Evolutionary conservation across 2,888 invertebrate species (phyloP), one percentile per base, ranked within the genome.

Genomic region (Spodoptera picta): DNA sequence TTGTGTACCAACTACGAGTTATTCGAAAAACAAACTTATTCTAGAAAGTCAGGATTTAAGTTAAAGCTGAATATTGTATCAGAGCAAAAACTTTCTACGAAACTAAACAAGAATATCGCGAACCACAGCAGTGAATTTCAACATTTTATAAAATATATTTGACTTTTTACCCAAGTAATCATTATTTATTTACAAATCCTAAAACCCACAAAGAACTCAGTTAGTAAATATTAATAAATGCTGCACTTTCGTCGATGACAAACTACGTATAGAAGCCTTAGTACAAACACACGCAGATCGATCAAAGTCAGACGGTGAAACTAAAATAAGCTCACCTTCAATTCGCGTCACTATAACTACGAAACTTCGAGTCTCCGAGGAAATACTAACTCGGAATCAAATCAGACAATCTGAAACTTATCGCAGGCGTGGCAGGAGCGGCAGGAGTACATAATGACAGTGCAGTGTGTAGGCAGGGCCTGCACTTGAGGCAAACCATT

Each of bases 321-420:
- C 63, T 52, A 47, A 44, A 47, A 48, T 31, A 43, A 59, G 47
- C 49, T 50, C n/a, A 19, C 14, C 19, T 41, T 51, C 73, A 46
- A 43, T 41, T 48, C n/a, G n/a, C 42, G 24, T 42, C 42, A 47
- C 36, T 50, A n/a, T 49, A 53, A 47, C 24, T 4, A 47, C 19
- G 42, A 47, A 74, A 61, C 50, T 69, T 51, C 7, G 23, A 36
- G 45, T 69, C 62, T 70, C 75, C 56, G 41, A 74, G 53, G 74
- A 74, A 74, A 74, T 70, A 52, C 50, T 4, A 55, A 42, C 45
- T 60, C 50, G n/a, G 53, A 69, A 69, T 61, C 57, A 61, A 58
- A 70, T 70, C 62, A 69, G 62, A 58, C 54, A 43, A 46, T 52
- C 54, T 51, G 45, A 55, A 74, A 69, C 46, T 51, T n/a, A 36